A percentile compares a stretch with the other conserved stretches of the same genome.
Evolutionary conservation across 2,888 invertebrate species (phyloP).

Genomic region (Idaea aversata): DNA sequence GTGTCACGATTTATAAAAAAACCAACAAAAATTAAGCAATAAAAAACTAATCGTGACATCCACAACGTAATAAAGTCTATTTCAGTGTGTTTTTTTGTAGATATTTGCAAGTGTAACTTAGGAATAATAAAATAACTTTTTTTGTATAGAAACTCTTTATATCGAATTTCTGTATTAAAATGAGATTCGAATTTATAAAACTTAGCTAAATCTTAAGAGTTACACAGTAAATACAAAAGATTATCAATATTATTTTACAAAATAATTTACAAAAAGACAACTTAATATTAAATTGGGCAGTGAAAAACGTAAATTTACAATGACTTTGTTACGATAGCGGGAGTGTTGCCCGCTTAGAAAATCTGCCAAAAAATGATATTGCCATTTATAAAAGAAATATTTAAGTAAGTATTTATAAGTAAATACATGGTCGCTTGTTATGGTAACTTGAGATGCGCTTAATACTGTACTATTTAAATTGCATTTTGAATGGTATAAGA

Average conservation of each 20-base stretch:
- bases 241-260: constrained; percentile 44
- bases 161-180: constrained; percentile 50
- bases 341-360: constrained; percentile 1
- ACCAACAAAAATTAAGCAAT: neutral
- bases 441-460: constrained; percentile 2
- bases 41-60: neutral
- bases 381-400: neutral
- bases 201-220: constrained; percentile 32
- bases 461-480: neutral
- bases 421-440: neutral
- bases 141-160: constrained; percentile 44
- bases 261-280: constrained; percentile 62
- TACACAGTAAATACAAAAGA: constrained; percentile 31
- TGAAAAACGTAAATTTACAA: constrained; percentile 38
- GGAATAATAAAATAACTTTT: constrained; percentile 37
- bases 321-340: constrained; percentile 3
- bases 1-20: neutral
- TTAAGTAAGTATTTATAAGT: neutral
- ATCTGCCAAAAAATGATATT: constrained; percentile 9
- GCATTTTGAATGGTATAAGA: neutral
- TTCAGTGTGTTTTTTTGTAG: neutral
- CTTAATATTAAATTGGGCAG: constrained; percentile 58
- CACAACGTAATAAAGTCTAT: neutral
- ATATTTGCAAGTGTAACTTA: neutral
- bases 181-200: constrained; percentile 55